Base-by-base conservation (phyloP, 2,797 vertebrate genomes). In the Cephalopachus bancanus region DNA sequence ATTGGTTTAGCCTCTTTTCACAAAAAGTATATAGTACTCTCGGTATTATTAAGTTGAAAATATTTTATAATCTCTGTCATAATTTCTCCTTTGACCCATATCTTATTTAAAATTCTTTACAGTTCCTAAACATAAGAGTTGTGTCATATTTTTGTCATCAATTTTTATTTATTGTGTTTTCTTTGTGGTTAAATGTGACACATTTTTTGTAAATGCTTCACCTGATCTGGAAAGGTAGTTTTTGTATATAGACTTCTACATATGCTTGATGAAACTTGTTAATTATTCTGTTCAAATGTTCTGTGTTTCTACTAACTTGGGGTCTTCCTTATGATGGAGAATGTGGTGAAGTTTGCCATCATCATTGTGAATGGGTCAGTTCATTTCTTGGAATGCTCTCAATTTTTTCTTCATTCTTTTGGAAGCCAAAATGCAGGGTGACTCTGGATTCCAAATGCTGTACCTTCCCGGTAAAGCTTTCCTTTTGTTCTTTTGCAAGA, bases 141-240 rank as follows among this genome's bases (percentile, higher is more conserved):
- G 74, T 80, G 33, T 60, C 83, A 53, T 79, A 83, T 79, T 91
- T 96, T 90, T 89, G 15, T 79, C 67, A 75, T n/a, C 76, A 33
- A 76, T 89, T 95, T 94, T 96, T 87, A 72, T 88, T 76, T 44
- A 67, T 81, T 94, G 0, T 91, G 17, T 11, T 85, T 96, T 87
- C n/a, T 78, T 89, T 85, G 84, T 84, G 10, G 22, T 76, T 93
- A 71, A 79, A 83, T 91, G n/a, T 76, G 80, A n/a, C 69, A 94
- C 55, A 72, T 72, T 89, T 71, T 44, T 83, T 80, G 20, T 76
- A 78, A 81, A 93, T 81, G n/a, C 30, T 81, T 95, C 17, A 89
- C 10, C 9, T 20, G 67, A 19, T 19, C 33, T 94, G 44, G 65
- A 83, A 96, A 93, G 91, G 88, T 88, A 64, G 71, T 33, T 93